A percentile compares a stretch with the other conserved stretches of the same genome.
Conservation (phyloP, 2,888 invertebrate genomes). For the Ichneumoninae sp. region DNA sequence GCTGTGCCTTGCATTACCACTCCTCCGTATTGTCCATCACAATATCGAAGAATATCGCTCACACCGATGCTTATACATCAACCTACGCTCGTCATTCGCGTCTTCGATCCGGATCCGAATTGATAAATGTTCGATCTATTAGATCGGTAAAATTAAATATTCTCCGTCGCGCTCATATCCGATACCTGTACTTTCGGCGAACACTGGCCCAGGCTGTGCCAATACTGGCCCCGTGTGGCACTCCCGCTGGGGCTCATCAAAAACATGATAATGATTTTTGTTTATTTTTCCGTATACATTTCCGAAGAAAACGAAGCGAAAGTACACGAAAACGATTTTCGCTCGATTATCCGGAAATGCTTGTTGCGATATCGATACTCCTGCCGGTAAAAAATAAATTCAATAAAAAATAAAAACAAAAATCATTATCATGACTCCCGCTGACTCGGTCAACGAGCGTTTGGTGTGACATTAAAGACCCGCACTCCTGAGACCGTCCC, state of each 20-base stretch:
- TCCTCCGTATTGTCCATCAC: constrained; percentile 73
- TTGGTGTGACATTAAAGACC: too few relatives aligned
- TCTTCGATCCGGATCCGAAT: constrained; percentile 29
- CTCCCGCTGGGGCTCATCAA: not conserved
- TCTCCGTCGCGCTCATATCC: not conserved
- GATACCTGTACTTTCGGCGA: not conserved
- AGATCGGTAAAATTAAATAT: constrained; percentile 11
- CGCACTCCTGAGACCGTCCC: too few relatives aligned
- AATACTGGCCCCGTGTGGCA: not conserved
- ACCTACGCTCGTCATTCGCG: constrained; percentile 21
- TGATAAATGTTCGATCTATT: constrained; percentile 31
- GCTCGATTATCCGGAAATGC: too few relatives aligned
- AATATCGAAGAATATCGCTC: constrained; percentile 71
- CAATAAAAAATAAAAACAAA: too few relatives aligned
- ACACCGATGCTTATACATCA: constrained; percentile 50
- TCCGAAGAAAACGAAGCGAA: too few relatives aligned
- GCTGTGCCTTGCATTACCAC: constrained; percentile 67
- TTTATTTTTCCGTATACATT: too few relatives aligned
- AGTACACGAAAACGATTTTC: too few relatives aligned
- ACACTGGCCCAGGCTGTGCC: not conserved
- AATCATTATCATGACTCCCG: too few relatives aligned
- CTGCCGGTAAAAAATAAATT: too few relatives aligned
- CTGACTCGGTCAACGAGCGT: too few relatives aligned
- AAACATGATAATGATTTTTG: too few relatives aligned
- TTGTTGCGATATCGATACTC: too few relatives aligned